A percentile compares a stretch with the other conserved stretches of the same genome.
Conservation (phyloP, 2,113 vertebrate species). For the Caranx melampygus region DNA sequence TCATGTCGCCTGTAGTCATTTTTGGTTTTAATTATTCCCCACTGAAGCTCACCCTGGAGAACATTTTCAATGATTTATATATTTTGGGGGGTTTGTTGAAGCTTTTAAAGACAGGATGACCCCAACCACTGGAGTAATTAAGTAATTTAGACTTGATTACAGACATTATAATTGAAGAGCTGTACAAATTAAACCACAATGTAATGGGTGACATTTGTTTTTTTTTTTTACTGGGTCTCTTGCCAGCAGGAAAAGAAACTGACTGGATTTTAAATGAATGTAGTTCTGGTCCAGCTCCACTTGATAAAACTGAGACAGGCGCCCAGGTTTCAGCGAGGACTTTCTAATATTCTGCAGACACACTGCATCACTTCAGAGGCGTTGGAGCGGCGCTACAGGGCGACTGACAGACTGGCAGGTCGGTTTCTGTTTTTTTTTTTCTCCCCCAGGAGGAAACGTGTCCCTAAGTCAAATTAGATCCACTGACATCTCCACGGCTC, state of each 20-base stretch:
- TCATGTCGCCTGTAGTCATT: neutral
- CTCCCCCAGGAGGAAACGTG: conserved; percentile 35
- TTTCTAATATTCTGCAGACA: conserved; percentile 30
- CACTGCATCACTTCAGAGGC: conserved; percentile 9
- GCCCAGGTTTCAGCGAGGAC: neutral
- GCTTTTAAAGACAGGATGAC: neutral
- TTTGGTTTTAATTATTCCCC: neutral
- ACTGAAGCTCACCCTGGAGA: neutral
- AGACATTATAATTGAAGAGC: conserved; percentile 14
- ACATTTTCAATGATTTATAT: neutral
- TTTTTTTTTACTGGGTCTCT: neutral
- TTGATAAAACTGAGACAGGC: neutral
- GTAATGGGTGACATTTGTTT: neutral
- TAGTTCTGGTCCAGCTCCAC: neutral
- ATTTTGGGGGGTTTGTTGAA: neutral
- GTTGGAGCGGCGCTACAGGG: conserved; percentile 15
- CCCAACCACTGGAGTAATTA: conserved; percentile 2
- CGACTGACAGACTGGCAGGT: conserved; percentile 43
- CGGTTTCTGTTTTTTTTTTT: conserved; percentile 26
- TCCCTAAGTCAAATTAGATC: conserved; percentile 61
- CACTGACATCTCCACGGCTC: conserved; percentile 38
- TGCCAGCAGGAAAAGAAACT: neutral
- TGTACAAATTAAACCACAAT: neutral
- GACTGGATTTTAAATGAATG: neutral
- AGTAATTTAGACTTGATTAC: conserved; percentile 24